Evolutionary conservation across 2,113 vertebrate genomes (phyloP).

Genomic region (Planiliza haematocheilus): DNA sequence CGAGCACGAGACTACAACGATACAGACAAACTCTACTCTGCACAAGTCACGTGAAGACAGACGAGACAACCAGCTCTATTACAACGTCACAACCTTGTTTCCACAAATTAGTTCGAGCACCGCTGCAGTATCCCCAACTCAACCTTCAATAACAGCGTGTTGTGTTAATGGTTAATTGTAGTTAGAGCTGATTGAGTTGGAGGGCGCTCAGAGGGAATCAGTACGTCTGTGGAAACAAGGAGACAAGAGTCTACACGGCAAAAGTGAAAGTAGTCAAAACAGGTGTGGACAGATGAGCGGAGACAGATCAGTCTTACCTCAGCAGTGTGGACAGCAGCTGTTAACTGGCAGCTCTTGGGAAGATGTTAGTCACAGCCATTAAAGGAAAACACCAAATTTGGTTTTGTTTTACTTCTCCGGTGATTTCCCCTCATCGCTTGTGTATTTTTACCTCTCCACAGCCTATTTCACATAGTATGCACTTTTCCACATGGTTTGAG

Average conservation of each 20-base stretch:
- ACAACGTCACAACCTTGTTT: conserved; percentile 79
- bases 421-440: not conserved
- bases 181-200: conserved; percentile 19
- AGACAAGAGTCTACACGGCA: conserved; percentile 47
- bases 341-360: conserved; percentile 72
- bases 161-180: conserved; percentile 18
- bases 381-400: conserved; percentile 42
- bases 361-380: conserved; percentile 74
- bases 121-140: conserved; percentile 33
- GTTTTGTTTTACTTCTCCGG: not conserved
- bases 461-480: not conserved
- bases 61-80: conserved; percentile 50
- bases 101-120: conserved; percentile 68
- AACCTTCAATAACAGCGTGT: conserved; percentile 9
- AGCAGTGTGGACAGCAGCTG: conserved; percentile 66
- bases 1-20: conserved; percentile 49
- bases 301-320: conserved; percentile 79
- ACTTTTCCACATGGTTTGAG: not conserved
- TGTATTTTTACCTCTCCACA: not conserved
- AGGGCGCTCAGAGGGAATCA: conserved; percentile 38
- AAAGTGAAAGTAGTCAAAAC: conserved; percentile 40
- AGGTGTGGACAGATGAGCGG: conserved; percentile 63
- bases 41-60: conserved; percentile 55
- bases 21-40: conserved; percentile 59
- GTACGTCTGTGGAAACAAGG: conserved; percentile 80